A percentile compares a stretch with the other conserved stretches of the same genome.
These are phyloP conservation scores for Hypolimnas misippus DNA, from an alignment of 2,888 invertebrate genomes.

Conservation along the genomic window DNA sequence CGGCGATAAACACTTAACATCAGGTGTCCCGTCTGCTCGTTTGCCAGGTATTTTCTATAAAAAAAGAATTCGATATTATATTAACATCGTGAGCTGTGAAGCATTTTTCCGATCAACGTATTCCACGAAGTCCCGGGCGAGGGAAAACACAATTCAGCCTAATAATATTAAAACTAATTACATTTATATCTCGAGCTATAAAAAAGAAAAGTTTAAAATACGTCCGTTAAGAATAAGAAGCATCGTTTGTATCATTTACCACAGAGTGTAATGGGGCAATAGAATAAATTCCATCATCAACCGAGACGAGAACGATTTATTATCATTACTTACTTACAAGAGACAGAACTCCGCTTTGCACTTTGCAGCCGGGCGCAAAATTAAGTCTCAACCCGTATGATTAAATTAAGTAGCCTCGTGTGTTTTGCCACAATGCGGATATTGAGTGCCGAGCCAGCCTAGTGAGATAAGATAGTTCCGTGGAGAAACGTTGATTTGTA, in stretches of 20 bases:
- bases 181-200: not conserved
- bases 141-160: not conserved
- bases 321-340: constrained; percentile 44
- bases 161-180: not conserved
- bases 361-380: constrained; percentile 43
- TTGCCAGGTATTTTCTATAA: too few relatives aligned
- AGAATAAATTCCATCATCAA: constrained; percentile 42
- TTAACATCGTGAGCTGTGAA: too few relatives aligned
- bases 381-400: constrained; percentile 38
- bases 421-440: constrained; percentile 20
- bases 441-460: not conserved
- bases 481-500: too few relatives aligned
- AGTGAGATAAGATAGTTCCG: too few relatives aligned
- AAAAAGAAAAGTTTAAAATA: constrained; percentile 3
- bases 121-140: too few relatives aligned
- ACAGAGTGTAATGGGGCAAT: constrained; percentile 28
- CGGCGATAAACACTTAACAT: too few relatives aligned
- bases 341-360: constrained; percentile 45
- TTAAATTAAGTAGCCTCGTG: constrained; percentile 32
- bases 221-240: not conserved
- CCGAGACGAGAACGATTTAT: constrained; percentile 40
- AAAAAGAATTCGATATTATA: too few relatives aligned
- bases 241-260: constrained; percentile 20
- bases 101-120: too few relatives aligned
- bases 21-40: too few relatives aligned